Percentiles rank a stretch among this genome's conserved stretches.
Evolutionary conservation across 2,797 vertebrate species (phyloP).

Genomic region (Sparus aurata): DNA sequence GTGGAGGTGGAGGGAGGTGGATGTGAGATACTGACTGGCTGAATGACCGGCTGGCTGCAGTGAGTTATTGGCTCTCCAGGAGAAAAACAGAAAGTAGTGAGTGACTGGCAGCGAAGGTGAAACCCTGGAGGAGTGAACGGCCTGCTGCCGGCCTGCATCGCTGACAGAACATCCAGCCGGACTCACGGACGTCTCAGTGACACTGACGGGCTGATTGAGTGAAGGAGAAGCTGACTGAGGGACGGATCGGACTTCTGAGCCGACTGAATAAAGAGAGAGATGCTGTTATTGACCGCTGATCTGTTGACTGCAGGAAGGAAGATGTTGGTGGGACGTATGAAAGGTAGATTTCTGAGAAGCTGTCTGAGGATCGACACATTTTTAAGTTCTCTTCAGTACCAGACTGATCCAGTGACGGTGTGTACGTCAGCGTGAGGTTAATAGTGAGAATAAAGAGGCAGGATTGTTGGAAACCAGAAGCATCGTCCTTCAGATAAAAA

Average conservation of each 20-base stretch:
- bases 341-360: too few species aligned
- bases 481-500: too few species aligned
- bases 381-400: too few species aligned
- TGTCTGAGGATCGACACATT: too few species aligned
- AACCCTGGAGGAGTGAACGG: neutral
- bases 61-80: conserved; percentile 17
- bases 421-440: too few species aligned
- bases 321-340: neutral
- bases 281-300: neutral
- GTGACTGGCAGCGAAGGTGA: neutral
- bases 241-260: neutral
- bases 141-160: neutral
- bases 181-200: neutral
- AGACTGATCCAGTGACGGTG: too few species aligned
- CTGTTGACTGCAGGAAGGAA: too few species aligned
- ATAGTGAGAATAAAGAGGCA: too few species aligned
- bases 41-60: neutral
- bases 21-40: neutral
- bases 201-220: neutral
- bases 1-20: conserved; percentile 15
- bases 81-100: neutral
- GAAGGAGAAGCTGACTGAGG: neutral
- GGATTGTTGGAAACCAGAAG: too few species aligned
- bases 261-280: conserved; percentile 6
- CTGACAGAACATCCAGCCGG: neutral